Conservation (phyloP, 37 sponge, comb jelly and placozoan species). For the Geodia barretti region DNA sequence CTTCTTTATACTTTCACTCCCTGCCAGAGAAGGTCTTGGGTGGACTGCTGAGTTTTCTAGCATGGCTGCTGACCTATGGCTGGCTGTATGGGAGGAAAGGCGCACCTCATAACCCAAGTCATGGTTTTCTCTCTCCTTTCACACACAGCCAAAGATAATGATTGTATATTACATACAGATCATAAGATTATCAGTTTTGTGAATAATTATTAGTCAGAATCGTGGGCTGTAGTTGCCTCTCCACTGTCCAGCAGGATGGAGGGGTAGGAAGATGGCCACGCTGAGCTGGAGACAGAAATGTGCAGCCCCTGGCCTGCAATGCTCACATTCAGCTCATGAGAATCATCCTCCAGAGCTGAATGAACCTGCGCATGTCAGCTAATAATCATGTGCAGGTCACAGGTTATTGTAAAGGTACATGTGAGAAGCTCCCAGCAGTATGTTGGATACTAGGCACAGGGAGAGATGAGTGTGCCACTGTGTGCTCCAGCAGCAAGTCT, state of each 20-base stretch:
- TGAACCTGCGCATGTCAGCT: too few relatives aligned
- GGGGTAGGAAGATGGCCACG: neutral
- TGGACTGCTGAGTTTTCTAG: slow-evolving; percentile 7
- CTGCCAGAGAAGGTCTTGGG: slow-evolving; percentile 71
- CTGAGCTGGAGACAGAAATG: neutral
- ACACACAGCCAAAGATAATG: neutral
- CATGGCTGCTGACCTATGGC: slow-evolving; percentile 61
- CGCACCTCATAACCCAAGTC: neutral
- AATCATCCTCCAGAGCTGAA: too few relatives aligned
- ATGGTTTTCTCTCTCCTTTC: neutral
- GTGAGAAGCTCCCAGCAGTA: neutral
- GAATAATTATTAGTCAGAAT: neutral
- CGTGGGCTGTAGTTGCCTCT: neutral
- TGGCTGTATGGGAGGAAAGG: slow-evolving; percentile 8
- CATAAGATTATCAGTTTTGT: too few relatives aligned
- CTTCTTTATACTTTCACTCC: slow-evolving; percentile 74
- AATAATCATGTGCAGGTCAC: too few relatives aligned
- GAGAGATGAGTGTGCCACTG: too few relatives aligned
- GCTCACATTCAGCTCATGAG: neutral
- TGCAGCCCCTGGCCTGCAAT: neutral
- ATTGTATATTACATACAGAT: neutral
- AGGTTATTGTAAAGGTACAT: too few relatives aligned
- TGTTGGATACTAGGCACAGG: neutral
- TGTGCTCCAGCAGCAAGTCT: too few relatives aligned
- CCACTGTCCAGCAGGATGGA: neutral